A percentile compares a stretch with the other conserved stretches of the same genome.
Evolutionary conservation across 2,888 invertebrate species (phyloP).

Genomic region (Sepioteuthis lessoniana): DNA sequence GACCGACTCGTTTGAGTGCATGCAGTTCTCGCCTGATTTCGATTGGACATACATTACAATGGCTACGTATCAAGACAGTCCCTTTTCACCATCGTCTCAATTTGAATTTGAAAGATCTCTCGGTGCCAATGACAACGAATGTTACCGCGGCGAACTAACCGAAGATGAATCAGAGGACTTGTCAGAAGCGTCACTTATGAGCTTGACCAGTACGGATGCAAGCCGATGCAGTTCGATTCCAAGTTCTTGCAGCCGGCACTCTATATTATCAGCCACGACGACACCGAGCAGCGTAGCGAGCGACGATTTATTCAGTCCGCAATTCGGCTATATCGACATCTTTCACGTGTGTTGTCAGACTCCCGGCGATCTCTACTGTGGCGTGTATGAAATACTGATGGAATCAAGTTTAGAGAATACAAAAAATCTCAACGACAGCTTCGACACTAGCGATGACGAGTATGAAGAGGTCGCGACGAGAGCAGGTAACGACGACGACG

Average conservation of each 20-base stretch:
- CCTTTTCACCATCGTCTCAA: neutral
- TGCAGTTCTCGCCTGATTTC: slow-evolving; percentile 52
- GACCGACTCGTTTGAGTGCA: neutral
- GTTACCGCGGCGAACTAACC: slow-evolving; percentile 41
- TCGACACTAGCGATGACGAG: slow-evolving; percentile 52
- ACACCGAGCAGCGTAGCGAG: slow-evolving; percentile 49
- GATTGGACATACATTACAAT: slow-evolving; percentile 56
- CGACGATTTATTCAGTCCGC: slow-evolving; percentile 44
- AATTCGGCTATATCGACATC: slow-evolving; percentile 24
- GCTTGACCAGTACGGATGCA: neutral
- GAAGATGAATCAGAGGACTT: slow-evolving; percentile 34
- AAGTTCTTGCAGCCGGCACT: slow-evolving; percentile 14
- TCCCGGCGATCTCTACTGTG: slow-evolving; percentile 47
- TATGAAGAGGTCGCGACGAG: slow-evolving; percentile 50
- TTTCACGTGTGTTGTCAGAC: slow-evolving; percentile 45
- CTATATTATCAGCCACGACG: slow-evolving; percentile 34
- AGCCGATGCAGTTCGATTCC: slow-evolving; percentile 36
- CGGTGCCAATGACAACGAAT: slow-evolving; percentile 47
- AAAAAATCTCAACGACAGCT: slow-evolving; percentile 50
- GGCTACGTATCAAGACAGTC: slow-evolving; percentile 45
- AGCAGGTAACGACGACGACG: slow-evolving; percentile 51
- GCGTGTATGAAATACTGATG: slow-evolving; percentile 53
- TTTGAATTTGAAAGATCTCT: slow-evolving; percentile 41
- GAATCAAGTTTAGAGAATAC: slow-evolving; percentile 52
- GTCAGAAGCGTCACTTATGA: slow-evolving; percentile 37